phyloP scores from a whole-genome alignment of 2,113 vertebrate genomes.

The Rhodinocichla rosea region DNA sequence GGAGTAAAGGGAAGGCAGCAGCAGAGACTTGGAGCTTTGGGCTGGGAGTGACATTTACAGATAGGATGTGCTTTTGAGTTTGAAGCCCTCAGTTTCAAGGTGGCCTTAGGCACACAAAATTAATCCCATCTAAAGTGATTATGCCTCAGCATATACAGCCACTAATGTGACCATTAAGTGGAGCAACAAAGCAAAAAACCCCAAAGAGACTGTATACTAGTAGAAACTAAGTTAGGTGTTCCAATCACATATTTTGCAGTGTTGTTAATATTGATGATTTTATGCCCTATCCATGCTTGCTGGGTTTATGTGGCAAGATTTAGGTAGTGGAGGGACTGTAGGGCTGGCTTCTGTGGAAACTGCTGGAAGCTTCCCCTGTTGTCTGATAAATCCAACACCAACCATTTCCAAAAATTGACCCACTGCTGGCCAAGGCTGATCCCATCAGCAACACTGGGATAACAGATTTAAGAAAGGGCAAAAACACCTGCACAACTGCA shows the following conservation, averaged over 20 bases:
- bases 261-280: background rate
- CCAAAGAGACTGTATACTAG: background rate
- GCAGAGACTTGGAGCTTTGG: background rate
- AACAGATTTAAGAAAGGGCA: background rate
- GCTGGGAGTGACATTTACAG: background rate
- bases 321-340: background rate
- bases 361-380: background rate
- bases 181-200: background rate
- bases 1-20: background rate
- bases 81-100: background rate
- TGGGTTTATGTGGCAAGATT: background rate
- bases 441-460: rapidly evolving
- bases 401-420: rapidly evolving
- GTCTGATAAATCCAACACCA: background rate
- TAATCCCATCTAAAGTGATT: background rate
- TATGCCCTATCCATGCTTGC: background rate
- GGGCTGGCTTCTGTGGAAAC: background rate
- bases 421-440: background rate
- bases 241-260: background rate
- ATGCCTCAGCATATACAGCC: background rate
- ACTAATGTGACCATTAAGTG: background rate
- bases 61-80: background rate
- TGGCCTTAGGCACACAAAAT: background rate
- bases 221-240: background rate
- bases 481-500: background rate